Conservation (phyloP, 2,888 invertebrate genomes). For the Ormyrus rosae region DNA sequence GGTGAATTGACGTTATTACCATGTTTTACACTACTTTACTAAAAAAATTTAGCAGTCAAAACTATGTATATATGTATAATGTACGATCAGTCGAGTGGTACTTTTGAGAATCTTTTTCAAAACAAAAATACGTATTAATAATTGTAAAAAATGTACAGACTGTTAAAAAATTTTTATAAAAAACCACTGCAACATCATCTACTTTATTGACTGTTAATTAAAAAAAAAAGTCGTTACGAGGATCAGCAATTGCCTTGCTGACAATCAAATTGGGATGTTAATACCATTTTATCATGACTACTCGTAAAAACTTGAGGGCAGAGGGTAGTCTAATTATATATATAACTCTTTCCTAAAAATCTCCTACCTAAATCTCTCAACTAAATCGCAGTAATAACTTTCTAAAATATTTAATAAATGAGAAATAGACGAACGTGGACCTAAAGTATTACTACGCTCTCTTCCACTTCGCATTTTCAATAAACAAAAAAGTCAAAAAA, state of each 20-base stretch:
- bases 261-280: slow-evolving; percentile 69
- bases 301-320: slow-evolving; percentile 64
- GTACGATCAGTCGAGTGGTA: slow-evolving; percentile 41
- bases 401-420: slow-evolving; percentile 22
- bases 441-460: slow-evolving; percentile 60
- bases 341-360: slow-evolving; percentile 42
- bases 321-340: slow-evolving; percentile 63
- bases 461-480: slow-evolving; percentile 40
- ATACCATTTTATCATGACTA: slow-evolving; percentile 64
- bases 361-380: slow-evolving; percentile 47
- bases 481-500: slow-evolving; percentile 2
- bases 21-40: slow-evolving; percentile 41
- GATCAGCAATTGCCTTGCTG: slow-evolving; percentile 62
- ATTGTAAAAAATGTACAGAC: slow-evolving; percentile 25
- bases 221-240: slow-evolving; percentile 60
- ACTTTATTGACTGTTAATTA: slow-evolving; percentile 31
- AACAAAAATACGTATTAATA: slow-evolving; percentile 16
- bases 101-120: slow-evolving; percentile 18
- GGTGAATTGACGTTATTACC: slow-evolving; percentile 32
- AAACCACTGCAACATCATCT: slow-evolving; percentile 54
- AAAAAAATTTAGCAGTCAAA: slow-evolving; percentile 50
- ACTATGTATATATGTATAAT: slow-evolving; percentile 26
- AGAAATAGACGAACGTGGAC: slow-evolving; percentile 64
- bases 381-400: slow-evolving; percentile 45
- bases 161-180: slow-evolving; percentile 4